These are phyloP conservation scores for Thermophis baileyi DNA, from an alignment of 2,113 vertebrate species.

Conservation along the genomic window DNA sequence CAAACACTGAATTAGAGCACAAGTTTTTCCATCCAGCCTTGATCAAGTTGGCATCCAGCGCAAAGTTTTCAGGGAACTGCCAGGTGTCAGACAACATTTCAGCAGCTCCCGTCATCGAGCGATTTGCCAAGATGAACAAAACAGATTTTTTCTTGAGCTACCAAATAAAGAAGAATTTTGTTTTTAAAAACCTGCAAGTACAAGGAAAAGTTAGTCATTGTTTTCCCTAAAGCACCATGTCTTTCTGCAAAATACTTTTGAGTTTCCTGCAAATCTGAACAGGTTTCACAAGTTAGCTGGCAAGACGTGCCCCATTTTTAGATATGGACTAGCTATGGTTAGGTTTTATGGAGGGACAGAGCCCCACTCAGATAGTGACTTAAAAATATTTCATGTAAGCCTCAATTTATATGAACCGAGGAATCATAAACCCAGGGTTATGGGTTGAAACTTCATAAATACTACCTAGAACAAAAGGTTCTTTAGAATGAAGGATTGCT, in stretches of 20 bases:
- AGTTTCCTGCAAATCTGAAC: not conserved
- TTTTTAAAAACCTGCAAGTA: not conserved
- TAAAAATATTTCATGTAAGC: not conserved
- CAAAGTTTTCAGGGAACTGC: slow-evolving; percentile 16
- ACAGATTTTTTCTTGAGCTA: slow-evolving; percentile 1
- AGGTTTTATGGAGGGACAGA: not conserved
- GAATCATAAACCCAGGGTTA: not conserved
- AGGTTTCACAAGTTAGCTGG: not conserved
- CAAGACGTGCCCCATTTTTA: not conserved
- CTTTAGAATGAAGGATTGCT: not conserved
- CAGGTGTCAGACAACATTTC: slow-evolving; percentile 23
- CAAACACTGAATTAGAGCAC: not conserved
- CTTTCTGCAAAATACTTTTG: not conserved
- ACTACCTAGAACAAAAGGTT: not conserved
- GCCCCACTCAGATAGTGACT: not conserved
- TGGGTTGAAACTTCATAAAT: not conserved
- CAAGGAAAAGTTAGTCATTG: not conserved
- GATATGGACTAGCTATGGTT: not conserved
- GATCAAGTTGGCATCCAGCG: slow-evolving; percentile 3
- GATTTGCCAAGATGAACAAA: slow-evolving; percentile 6
- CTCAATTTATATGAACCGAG: not conserved
- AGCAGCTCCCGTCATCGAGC: slow-evolving; percentile 46
- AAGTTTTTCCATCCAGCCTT: not conserved
- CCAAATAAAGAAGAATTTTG: not conserved
- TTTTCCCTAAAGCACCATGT: not conserved